Evolutionary conservation across 2,797 vertebrate species (phyloP).

Genomic region (Rhinella marina): DNA sequence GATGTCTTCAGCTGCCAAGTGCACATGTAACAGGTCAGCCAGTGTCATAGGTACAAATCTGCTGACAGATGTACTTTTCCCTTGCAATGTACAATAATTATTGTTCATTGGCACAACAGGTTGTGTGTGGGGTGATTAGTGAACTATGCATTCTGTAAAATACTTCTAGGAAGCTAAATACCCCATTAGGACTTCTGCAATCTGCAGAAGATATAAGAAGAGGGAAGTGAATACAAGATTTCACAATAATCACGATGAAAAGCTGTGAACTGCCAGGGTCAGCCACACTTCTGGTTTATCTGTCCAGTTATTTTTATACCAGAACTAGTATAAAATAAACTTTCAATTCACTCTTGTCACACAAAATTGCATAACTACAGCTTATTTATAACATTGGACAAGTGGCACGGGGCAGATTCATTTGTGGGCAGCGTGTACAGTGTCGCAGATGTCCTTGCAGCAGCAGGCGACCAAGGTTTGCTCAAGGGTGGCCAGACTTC

Average conservation of each 20-base stretch:
- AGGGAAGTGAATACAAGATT: neutral
- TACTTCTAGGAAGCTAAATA: neutral
- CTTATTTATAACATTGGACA: neutral
- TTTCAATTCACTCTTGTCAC: too few species aligned
- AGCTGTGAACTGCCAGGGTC: neutral
- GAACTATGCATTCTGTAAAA: neutral
- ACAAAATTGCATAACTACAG: neutral
- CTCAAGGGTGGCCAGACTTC: too few species aligned
- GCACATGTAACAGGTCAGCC: too few species aligned
- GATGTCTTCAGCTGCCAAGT: too few species aligned
- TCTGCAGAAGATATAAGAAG: neutral
- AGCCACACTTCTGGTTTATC: neutral
- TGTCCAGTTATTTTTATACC: neutral
- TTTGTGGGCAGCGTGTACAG: neutral
- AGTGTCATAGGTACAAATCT: too few species aligned
- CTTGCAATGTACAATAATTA: too few species aligned
- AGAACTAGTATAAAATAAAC: neutral
- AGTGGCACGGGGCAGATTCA: neutral
- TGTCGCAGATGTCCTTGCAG: neutral
- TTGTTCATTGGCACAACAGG: neutral
- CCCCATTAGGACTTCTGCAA: neutral
- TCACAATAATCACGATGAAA: neutral
- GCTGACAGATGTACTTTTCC: too few species aligned
- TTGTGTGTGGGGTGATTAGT: neutral
- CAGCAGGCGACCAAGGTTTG: neutral